These are phyloP conservation scores for Agriopis aurantiaria DNA, from an alignment of 2,888 invertebrate genomes.

Conservation along the genomic window DNA sequence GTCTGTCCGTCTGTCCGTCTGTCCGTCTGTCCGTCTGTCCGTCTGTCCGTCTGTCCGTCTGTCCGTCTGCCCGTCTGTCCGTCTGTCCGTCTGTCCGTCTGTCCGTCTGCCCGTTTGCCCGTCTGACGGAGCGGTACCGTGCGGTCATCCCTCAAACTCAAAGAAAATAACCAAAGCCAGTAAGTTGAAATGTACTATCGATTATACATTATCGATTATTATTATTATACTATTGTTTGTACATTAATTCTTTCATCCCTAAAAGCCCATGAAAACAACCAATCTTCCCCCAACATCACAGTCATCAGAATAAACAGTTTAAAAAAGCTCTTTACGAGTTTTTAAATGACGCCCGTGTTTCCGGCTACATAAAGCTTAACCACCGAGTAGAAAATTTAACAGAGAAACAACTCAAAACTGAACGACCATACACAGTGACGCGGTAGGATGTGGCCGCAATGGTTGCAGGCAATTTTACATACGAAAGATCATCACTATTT, in stretches of 20 bases:
- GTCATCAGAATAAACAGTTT: conserved; percentile 5
- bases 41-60: too few relatives aligned
- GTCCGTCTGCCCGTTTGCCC: too few relatives aligned
- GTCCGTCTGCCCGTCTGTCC: too few relatives aligned
- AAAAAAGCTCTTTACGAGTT: conserved; percentile 33
- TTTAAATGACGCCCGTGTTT: conserved; percentile 28
- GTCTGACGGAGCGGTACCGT: too few relatives aligned
- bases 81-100: too few relatives aligned
- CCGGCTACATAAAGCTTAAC: conserved; percentile 8
- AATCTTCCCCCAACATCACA: background rate
- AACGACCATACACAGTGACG: background rate
- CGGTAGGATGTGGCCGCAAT: background rate
- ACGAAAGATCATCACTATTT: background rate
- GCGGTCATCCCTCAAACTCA: too few relatives aligned
- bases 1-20: too few relatives aligned
- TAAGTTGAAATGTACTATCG: background rate
- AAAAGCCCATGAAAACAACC: background rate
- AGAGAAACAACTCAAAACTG: background rate
- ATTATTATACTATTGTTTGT: background rate
- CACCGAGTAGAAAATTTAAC: background rate
- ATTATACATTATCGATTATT: too few relatives aligned
- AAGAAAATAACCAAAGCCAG: background rate
- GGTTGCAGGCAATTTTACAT: background rate
- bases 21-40: too few relatives aligned
- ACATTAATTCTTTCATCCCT: background rate